phyloP scores from a whole-genome alignment of 1,140 invertebrate genomes.

The Nixonia krombeini region DNA sequence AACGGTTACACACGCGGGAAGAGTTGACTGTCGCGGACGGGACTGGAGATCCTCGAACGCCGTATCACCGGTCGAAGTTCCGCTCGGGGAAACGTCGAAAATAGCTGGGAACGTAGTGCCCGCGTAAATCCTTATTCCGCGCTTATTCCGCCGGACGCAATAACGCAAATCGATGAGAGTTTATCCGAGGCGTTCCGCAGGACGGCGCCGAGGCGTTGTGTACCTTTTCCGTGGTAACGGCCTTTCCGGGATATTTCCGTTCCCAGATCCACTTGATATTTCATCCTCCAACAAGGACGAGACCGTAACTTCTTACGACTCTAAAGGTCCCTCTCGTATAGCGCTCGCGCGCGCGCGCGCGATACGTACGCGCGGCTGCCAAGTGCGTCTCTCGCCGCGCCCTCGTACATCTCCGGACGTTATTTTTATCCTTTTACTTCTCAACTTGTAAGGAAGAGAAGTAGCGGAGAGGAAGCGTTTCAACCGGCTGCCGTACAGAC shows the following conservation, averaged over 20 bases:
- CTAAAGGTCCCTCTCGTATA: slow-evolving; percentile 33
- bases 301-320: slow-evolving; percentile 30
- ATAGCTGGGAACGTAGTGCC: slow-evolving; percentile 7
- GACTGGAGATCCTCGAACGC: too few species aligned
- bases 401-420: slow-evolving; percentile 1
- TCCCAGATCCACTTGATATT: slow-evolving; percentile 41
- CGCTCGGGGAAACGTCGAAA: slow-evolving; percentile 9
- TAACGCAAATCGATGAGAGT: slow-evolving; percentile 26
- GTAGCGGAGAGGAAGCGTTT: too few species aligned
- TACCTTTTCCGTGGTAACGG: slow-evolving; percentile 16
- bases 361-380: slow-evolving; percentile 6
- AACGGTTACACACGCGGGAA: too few species aligned
- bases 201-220: slow-evolving; percentile 10
- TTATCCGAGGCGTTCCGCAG: slow-evolving; percentile 14
- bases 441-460: slow-evolving; percentile 2
- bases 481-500: too few species aligned
- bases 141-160: slow-evolving; percentile 13
- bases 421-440: neutral
- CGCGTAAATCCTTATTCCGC: slow-evolving; percentile 22
- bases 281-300: slow-evolving; percentile 24
- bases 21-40: too few species aligned
- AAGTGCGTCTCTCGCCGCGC: neutral
- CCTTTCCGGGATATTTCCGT: slow-evolving; percentile 22
- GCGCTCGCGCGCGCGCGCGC: slow-evolving; percentile 16
- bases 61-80: too few species aligned